Evolutionary conservation across 2,888 invertebrate genomes (phyloP), one percentile per base, ranked within the genome.

Genomic region (Cynaeus angustus): DNA sequence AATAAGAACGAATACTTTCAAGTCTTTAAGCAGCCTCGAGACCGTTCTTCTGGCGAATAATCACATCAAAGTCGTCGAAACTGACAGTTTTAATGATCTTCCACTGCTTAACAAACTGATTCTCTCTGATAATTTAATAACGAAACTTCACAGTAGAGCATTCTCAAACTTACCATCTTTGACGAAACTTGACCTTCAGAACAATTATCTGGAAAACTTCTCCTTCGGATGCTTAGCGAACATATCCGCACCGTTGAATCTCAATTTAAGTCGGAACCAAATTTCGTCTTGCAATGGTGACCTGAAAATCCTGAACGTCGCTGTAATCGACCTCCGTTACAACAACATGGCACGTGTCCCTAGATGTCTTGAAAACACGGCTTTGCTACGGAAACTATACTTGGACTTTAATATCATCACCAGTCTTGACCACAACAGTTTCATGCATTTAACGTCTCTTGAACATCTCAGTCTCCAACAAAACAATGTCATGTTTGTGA

Each of bases 1-100:
- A 3, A 86, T 96, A 52, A 89, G 90, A 43, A 86, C 89, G 12
- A 88, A 89, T 74, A 93, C 93, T 5, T 96, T 96, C 83, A 87
- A 89, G 73, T 89, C 89, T 80, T 86, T 96, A 76, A 88, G 89
- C 8, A 91, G 91, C 82, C 85, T 96, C 75, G 91, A 93, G 83
- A 93, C 92, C 62, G 87, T 96, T 73, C 92, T 94, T 82, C 86
- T 96, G 77, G 91, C 92, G 72, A 92, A 91, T 61, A 95, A 96
- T 85, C 89, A 91, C 81, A 91, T 96, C 79, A 88, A 88, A 80
- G 87, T 88, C 76, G 87, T 96, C 73, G 89, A 91, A 78, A 89
- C 89, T 74, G 88, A 90, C 79, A 90, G 93, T 72, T 95, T 97
- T 83, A 87, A 88, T 77, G 91, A 93, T 85, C 88, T 96, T 83